These are phyloP conservation scores for Coccyzus lansbergi DNA, from an alignment of 2,797 vertebrate species.

Conservation along the genomic window DNA sequence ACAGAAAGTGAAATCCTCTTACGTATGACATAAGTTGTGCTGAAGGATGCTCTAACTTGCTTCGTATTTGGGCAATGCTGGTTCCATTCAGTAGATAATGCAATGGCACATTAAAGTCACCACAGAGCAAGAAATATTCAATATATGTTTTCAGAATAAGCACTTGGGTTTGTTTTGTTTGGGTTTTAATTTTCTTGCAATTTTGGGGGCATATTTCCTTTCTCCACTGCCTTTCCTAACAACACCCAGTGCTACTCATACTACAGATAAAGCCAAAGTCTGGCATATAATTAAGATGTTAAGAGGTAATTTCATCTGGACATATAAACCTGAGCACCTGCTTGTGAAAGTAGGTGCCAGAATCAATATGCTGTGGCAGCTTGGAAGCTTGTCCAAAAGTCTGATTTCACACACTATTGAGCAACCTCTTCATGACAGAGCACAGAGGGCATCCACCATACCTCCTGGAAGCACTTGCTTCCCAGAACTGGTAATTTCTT, in stretches of 20 bases:
- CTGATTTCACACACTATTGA: neutral
- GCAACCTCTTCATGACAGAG: neutral
- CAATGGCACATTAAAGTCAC: neutral
- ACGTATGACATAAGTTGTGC: neutral
- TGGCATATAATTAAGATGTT: slow-evolving; percentile 38
- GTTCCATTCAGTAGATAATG: neutral
- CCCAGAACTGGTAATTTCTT: neutral
- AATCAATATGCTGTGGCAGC: neutral
- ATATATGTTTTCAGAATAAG: neutral
- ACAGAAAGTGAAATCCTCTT: neutral
- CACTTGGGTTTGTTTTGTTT: neutral
- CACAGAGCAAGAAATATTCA: neutral
- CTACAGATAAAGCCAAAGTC: neutral
- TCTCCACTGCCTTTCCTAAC: neutral
- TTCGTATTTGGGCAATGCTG: neutral
- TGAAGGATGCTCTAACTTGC: neutral
- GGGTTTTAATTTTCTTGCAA: neutral
- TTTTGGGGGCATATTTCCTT: neutral
- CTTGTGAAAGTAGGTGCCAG: slow-evolving; percentile 14
- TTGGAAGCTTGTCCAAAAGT: neutral
- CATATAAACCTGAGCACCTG: slow-evolving; percentile 37
- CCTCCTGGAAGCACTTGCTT: neutral
- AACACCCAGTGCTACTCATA: neutral
- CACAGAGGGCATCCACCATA: neutral
- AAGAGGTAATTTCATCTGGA: slow-evolving; percentile 38